Evolutionary conservation across 2,888 invertebrate genomes (phyloP).

Genomic region (Troilus luridus): DNA sequence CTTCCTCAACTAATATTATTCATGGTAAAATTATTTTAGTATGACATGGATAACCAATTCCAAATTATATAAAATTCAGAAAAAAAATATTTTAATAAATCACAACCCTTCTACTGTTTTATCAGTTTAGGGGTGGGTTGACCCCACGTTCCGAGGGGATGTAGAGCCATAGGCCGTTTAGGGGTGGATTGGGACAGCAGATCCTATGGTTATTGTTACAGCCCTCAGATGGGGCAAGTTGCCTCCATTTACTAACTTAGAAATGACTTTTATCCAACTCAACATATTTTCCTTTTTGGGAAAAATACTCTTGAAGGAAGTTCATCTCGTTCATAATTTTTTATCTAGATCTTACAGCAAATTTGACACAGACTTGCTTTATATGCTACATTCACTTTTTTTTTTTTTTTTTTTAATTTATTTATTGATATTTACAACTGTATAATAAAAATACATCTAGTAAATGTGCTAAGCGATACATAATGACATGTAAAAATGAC

Average conservation of each 20-base stretch:
- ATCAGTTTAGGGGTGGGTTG: not conserved
- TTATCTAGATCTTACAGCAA: not conserved
- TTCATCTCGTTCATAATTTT: not conserved
- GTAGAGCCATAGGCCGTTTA: not conserved
- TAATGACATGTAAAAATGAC: too few relatives aligned
- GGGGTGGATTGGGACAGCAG: not conserved
- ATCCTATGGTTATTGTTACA: conserved; percentile 19
- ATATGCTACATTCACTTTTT: too few relatives aligned
- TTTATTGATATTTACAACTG: too few relatives aligned
- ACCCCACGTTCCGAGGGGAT: not conserved
- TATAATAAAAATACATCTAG: too few relatives aligned
- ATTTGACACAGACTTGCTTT: not conserved
- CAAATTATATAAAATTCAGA: too few relatives aligned
- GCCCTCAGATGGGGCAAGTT: not conserved
- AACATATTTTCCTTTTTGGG: not conserved
- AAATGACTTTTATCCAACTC: not conserved
- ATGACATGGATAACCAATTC: too few relatives aligned
- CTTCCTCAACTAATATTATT: too few relatives aligned
- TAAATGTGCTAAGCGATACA: too few relatives aligned
- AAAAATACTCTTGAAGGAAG: not conserved
- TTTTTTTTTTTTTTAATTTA: too few relatives aligned
- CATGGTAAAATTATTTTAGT: too few relatives aligned
- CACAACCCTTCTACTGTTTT: not conserved
- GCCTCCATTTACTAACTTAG: not conserved
- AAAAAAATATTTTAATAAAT: too few relatives aligned